phyloP scores from a whole-genome alignment of 2,797 vertebrate genomes.

The Typhlichthys subterraneus region DNA sequence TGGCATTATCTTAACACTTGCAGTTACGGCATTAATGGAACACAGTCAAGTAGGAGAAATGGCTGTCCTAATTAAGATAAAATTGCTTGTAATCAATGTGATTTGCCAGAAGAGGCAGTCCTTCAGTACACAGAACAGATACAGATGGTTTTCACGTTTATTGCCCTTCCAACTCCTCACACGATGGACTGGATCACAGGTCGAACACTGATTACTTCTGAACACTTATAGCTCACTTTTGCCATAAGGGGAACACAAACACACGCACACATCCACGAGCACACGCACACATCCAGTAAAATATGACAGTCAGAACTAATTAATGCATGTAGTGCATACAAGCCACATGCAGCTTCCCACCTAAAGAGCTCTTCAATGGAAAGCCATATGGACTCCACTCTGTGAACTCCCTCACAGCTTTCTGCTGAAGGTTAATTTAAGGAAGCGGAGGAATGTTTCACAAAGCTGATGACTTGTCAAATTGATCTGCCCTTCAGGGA shows the following conservation, averaged over 20 bases:
- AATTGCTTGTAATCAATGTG: neutral
- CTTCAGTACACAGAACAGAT: neutral
- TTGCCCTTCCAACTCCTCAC: neutral
- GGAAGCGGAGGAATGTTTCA: conserved; percentile 57
- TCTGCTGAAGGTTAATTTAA: conserved; percentile 71
- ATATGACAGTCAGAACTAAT: too few relatives aligned
- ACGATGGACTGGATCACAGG: neutral
- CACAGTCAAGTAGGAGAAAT: too few relatives aligned
- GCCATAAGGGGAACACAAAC: neutral
- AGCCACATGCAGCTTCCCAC: neutral
- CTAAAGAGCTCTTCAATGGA: conserved; percentile 19
- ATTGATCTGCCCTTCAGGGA: conserved; percentile 72
- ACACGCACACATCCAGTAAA: neutral
- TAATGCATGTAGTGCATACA: neutral
- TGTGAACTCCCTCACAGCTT: conserved; percentile 26
- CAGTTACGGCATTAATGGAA: too few relatives aligned
- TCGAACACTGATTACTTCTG: too few relatives aligned
- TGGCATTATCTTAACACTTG: too few relatives aligned
- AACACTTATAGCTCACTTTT: neutral
- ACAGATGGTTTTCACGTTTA: neutral
- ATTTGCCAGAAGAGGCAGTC: neutral
- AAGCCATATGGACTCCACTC: conserved; percentile 29
- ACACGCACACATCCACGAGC: neutral
- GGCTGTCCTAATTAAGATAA: neutral
- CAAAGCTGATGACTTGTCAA: conserved; percentile 65